phyloP scores from a whole-genome alignment of 2,797 vertebrate genomes.

The Apogon talboti region DNA sequence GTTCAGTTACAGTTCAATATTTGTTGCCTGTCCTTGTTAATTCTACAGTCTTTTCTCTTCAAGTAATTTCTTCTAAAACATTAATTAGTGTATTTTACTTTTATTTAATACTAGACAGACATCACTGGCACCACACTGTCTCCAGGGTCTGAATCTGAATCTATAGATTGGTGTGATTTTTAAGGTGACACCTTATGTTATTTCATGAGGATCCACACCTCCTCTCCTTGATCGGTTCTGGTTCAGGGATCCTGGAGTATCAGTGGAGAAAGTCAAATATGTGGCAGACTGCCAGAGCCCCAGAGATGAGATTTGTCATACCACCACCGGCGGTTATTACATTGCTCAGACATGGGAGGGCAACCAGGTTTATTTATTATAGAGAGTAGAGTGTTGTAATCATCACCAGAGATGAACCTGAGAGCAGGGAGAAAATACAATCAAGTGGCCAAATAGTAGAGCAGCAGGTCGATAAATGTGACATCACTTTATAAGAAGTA shows the following conservation, averaged over 20 bases:
- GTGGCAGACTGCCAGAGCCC: conserved; percentile 4
- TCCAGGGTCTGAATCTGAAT: neutral
- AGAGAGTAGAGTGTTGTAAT: conserved; percentile 23
- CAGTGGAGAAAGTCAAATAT: conserved; percentile 33
- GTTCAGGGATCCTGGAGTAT: conserved; percentile 22
- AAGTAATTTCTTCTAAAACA: no score
- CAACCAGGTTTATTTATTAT: conserved; percentile 20
- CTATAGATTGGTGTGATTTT: conserved; percentile 5
- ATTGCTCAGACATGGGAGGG: conserved; percentile 20
- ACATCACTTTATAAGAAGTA: conserved; percentile 13
- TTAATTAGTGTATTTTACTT: no score
- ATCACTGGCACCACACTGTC: no score
- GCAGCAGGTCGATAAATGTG: conserved; percentile 26
- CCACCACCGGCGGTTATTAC: conserved; percentile 35
- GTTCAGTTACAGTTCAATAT: no score
- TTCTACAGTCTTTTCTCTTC: no score
- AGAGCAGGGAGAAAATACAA: conserved; percentile 31
- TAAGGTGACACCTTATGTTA: neutral
- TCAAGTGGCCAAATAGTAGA: conserved; percentile 5
- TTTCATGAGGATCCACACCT: conserved; percentile 12
- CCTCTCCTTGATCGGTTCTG: conserved; percentile 31
- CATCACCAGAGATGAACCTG: conserved; percentile 28
- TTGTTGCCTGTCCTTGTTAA: no score
- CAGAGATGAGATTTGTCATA: conserved; percentile 32
- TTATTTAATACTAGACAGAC: no score